Base-by-base conservation (phyloP, 2,888 invertebrate genomes). In the Drosophila anomalipes region DNA sequence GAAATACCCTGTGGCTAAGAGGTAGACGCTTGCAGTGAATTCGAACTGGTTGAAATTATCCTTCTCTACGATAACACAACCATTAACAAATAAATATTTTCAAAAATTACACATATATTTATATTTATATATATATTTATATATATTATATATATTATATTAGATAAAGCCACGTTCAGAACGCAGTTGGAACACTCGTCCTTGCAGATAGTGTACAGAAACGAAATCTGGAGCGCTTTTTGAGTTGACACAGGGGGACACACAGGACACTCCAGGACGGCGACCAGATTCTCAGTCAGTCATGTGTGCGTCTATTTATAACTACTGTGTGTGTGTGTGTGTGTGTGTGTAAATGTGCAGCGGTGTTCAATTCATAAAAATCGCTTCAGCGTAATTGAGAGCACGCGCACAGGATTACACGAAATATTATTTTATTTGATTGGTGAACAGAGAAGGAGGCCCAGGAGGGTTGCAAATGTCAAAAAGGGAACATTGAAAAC, bases 391-490 rank as follows among this genome's bases (percentile, higher is more conserved):
- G 82, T 87, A 89, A 87, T 87, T 87, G 89, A 82, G 83, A 87
- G 87, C 87, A 87, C 87, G 87, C 88, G 85, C 79, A 65, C 52
- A 49, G 85, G 85, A 87, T 87, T 87, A 85, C 81, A 82, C 69
- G 79, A 77, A 81, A 81, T 47, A 47, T 47, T 47, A 26, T 47
- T 26, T 86, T 59, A 81, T 83, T 86, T 81, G 69, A 86, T 79
- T 66, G 77, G 19, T 35, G 32, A 26, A 51, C 56, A 26, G 19
- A 35, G 58, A 57, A 32, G 35, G 33, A 47, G 9, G 26, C 26
- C 47, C 28, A 16, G 33, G 65, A 52, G 70, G 71, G 83, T 69
- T 70, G 73, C 64, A 63, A 64, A 80, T 85, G 73, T 82, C 83
- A 74, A 77, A 77, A 77, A 81, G 60, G 66, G 64, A 64, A 65